Percentiles rank a stretch among this genome's conserved stretches.
phyloP scores from a whole-genome alignment of 2,113 vertebrate genomes.

The Plotosus lineatus region DNA sequence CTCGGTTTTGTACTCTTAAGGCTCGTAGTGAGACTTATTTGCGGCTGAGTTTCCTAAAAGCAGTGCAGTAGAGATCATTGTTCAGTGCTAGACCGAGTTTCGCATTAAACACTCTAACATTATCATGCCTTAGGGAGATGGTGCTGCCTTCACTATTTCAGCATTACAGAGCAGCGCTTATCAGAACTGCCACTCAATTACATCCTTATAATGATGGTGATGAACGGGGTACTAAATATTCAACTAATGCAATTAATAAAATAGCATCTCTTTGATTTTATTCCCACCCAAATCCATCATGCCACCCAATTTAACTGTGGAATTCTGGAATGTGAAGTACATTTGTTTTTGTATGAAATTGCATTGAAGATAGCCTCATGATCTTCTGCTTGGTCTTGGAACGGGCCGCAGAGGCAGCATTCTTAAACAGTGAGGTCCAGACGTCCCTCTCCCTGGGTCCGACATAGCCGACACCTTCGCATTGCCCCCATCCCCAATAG shows the following conservation, averaged over 20 bases:
- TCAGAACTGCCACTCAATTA: background rate
- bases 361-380: too few relatives aligned
- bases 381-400: too few relatives aligned
- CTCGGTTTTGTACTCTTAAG: background rate
- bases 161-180: background rate
- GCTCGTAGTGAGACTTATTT: background rate
- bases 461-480: too few relatives aligned
- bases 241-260: background rate
- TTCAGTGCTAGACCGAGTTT: background rate
- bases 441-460: too few relatives aligned
- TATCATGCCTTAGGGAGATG: background rate
- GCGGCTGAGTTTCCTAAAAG: background rate
- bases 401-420: too few relatives aligned
- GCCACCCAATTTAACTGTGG: background rate
- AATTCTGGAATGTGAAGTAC: background rate
- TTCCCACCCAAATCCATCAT: background rate
- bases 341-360: too few relatives aligned
- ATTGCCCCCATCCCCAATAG: too few relatives aligned
- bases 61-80: background rate
- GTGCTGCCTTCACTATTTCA: background rate
- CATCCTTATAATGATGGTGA: background rate
- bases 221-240: background rate
- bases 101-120: background rate
- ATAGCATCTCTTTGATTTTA: background rate
- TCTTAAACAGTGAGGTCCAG: too few relatives aligned